phyloP scores from a whole-genome alignment of 1,140 invertebrate genomes.

The Sesamia nonagrioides region DNA sequence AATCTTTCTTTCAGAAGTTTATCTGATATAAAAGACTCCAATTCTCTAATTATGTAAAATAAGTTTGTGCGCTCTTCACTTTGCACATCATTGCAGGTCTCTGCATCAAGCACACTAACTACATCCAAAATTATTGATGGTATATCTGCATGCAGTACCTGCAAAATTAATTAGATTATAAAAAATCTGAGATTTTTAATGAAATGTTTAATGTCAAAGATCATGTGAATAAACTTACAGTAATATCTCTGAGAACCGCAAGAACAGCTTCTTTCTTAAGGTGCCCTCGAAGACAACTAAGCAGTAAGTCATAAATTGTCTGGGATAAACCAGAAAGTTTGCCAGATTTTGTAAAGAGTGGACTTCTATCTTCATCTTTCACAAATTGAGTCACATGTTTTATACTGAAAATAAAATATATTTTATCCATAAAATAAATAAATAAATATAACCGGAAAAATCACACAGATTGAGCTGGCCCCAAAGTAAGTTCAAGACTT shows the following conservation, averaged over 20 bases:
- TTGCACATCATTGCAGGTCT: conserved; percentile 90
- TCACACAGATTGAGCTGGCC: too few relatives aligned
- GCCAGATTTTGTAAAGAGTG: conserved; percentile 86
- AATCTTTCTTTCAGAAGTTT: conserved; percentile 96
- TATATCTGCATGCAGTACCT: conserved; percentile 92
- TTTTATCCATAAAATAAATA: background rate
- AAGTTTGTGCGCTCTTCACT: conserved; percentile 92
- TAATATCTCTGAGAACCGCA: conserved; percentile 90
- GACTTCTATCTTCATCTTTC: conserved; percentile 87
- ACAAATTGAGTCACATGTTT: conserved; percentile 86
- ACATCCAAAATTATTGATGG: conserved; percentile 93
- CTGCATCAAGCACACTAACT: conserved; percentile 93
- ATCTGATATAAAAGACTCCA: conserved; percentile 94
- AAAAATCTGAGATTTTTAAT: too few relatives aligned
- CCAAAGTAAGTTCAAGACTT: too few relatives aligned
- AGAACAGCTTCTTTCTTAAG: conserved; percentile 92
- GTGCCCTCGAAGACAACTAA: conserved; percentile 90
- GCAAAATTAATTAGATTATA: too few relatives aligned
- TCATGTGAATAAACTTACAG: conserved; percentile 87
- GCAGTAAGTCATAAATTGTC: conserved; percentile 89
- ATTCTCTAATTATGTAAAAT: conserved; percentile 92
- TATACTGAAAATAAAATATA: conserved; percentile 81
- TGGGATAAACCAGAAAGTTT: conserved; percentile 86
- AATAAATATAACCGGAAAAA: too few relatives aligned
- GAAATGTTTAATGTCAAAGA: background rate